A percentile compares a stretch with the other conserved stretches of the same genome.
Conservation (phyloP, 2,113 vertebrate species). For the Nibea coibor region DNA sequence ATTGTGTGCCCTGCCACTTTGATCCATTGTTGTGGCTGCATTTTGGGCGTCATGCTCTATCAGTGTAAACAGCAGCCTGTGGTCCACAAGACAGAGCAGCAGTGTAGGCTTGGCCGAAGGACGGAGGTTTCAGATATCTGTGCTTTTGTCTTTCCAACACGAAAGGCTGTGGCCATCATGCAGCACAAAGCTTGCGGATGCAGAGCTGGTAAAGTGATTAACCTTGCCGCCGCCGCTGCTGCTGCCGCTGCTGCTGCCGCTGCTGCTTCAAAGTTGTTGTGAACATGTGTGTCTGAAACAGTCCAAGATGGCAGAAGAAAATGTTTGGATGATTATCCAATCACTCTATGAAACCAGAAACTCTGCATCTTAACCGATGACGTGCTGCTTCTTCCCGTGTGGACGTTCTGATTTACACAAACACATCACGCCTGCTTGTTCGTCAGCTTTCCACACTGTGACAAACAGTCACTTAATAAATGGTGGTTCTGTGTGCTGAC, state of each 20-base stretch:
- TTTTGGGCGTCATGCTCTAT: slow-evolving; percentile 3
- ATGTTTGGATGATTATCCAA: not conserved
- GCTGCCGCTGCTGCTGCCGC: slow-evolving; percentile 43
- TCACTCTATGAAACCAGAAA: not conserved
- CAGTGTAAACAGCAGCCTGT: slow-evolving; percentile 16
- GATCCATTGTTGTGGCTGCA: slow-evolving; percentile 41
- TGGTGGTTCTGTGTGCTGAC: slow-evolving; percentile 27
- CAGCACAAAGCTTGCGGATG: slow-evolving; percentile 46
- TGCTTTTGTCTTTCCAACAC: slow-evolving; percentile 46
- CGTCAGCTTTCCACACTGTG: slow-evolving; percentile 10
- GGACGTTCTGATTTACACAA: slow-evolving; percentile 27
- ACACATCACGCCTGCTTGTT: slow-evolving; percentile 3
- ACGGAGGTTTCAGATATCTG: slow-evolving; percentile 53
- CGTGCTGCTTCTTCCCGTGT: slow-evolving; percentile 15
- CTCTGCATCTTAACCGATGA: slow-evolving; percentile 5
- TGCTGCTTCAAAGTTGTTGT: slow-evolving; percentile 35
- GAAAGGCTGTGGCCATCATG: slow-evolving; percentile 32
- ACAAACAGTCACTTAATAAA: slow-evolving; percentile 42
- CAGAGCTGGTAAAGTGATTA: slow-evolving; percentile 65
- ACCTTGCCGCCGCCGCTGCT: slow-evolving; percentile 53
- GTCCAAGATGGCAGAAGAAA: not conserved
- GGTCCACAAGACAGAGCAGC: slow-evolving; percentile 5
- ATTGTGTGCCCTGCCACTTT: slow-evolving; percentile 33
- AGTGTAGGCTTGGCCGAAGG: slow-evolving; percentile 9
- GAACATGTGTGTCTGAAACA: slow-evolving; percentile 28